A percentile compares a stretch with the other conserved stretches of the same genome.
Conservation (phyloP, 2,113 vertebrate genomes). For the Scalopus aquaticus region DNA sequence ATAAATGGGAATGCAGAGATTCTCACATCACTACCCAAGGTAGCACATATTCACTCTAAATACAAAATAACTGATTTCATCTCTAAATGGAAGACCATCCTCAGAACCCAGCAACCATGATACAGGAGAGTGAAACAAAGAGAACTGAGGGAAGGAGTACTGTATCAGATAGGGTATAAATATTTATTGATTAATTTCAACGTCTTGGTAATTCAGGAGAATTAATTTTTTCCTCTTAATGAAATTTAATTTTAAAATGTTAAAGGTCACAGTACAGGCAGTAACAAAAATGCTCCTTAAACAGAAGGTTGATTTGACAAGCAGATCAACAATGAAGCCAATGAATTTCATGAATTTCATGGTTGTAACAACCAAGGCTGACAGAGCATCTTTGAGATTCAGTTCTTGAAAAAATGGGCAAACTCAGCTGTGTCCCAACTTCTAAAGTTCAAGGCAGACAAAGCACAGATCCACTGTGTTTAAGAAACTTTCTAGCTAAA, state of each 20-base stretch:
- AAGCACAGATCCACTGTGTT: not conserved
- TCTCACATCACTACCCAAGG: not conserved
- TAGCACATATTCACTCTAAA: not conserved
- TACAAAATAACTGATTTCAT: not conserved
- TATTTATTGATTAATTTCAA: not conserved
- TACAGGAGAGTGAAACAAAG: too few relatives aligned
- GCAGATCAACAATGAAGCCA: not conserved
- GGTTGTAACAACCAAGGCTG: not conserved
- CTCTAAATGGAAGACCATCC: not conserved
- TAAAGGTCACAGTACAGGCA: not conserved
- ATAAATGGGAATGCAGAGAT: not conserved
- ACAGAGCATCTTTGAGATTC: not conserved
- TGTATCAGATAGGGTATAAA: not conserved
- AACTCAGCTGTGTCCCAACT: not conserved
- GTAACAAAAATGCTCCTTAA: not conserved
- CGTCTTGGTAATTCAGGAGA: not conserved
- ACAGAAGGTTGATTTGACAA: not conserved
- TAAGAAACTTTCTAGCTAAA: not conserved
- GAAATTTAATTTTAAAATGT: not conserved
- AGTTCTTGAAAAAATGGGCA: not conserved
- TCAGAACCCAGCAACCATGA: not conserved
- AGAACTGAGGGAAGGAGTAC: fast-evolving
- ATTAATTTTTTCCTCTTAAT: not conserved
- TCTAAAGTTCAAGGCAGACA: not conserved
- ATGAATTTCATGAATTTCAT: not conserved